These are phyloP conservation scores for Diaphora mendica DNA, from an alignment of 2,888 invertebrate genomes.

Conservation along the genomic window DNA sequence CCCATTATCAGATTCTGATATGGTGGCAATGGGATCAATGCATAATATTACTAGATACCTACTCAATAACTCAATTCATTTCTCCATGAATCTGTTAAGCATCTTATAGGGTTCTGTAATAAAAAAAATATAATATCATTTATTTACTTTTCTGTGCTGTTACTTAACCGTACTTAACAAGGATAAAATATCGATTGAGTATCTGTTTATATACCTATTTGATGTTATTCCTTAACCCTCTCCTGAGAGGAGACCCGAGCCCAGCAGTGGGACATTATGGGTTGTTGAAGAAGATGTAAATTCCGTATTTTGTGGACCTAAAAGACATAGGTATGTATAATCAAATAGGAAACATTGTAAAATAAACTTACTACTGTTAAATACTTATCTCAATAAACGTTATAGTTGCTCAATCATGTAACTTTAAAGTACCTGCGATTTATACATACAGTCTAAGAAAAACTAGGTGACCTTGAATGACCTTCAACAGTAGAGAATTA, in stretches of 20 bases:
- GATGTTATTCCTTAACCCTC: no score
- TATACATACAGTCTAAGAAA: slow-evolving; percentile 29
- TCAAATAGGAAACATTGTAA: neutral
- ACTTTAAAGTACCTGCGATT: neutral
- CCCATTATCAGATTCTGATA: no score
- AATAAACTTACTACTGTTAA: neutral
- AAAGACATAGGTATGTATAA: neutral
- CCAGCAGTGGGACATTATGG: no score
- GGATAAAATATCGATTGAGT: neutral
- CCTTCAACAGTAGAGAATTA: slow-evolving; percentile 54
- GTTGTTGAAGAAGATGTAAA: no score
- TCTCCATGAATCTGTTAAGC: no score
- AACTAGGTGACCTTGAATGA: slow-evolving; percentile 61
- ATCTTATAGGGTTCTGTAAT: no score
- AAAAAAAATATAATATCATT: neutral
- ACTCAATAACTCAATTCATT: no score
- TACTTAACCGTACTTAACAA: neutral
- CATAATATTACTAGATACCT: no score
- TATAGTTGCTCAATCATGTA: neutral
- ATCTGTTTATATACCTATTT: neutral
- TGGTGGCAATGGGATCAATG: no score
- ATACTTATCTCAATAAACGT: neutral
- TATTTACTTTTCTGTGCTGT: neutral
- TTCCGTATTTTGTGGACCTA: neutral
- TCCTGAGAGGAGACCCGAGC: no score